phyloP scores from a whole-genome alignment of 1,140 invertebrate genomes.

The Anastrepha ludens region DNA sequence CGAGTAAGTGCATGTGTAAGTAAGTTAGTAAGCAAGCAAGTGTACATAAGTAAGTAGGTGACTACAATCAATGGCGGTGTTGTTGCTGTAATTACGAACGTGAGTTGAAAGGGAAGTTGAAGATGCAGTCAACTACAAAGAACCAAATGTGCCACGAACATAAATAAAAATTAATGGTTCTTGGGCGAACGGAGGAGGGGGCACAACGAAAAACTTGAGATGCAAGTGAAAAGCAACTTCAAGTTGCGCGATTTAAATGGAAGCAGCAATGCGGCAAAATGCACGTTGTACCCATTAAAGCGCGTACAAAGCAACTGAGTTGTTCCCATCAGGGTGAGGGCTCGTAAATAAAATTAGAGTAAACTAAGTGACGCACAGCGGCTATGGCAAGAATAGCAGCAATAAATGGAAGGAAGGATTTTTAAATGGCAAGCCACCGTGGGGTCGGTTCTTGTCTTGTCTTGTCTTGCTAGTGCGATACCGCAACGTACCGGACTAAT shows the following conservation, averaged over 20 bases:
- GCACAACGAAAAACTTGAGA: not conserved
- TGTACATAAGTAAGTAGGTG: not conserved
- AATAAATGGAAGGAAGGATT: not conserved
- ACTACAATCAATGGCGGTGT: not conserved
- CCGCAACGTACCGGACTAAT: slow-evolving; percentile 4
- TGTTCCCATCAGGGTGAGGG: not conserved
- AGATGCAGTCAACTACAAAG: slow-evolving; percentile 2
- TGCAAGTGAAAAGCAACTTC: slow-evolving; percentile 1
- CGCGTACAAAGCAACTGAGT: not conserved
- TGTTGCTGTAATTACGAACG: slow-evolving; percentile 4
- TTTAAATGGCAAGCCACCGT: not conserved
- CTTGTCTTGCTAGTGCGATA: not conserved
- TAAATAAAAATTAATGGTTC: slow-evolving; percentile 37
- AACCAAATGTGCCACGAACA: slow-evolving; percentile 23
- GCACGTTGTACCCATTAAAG: slow-evolving; percentile 31
- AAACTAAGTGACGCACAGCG: not conserved
- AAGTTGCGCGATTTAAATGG: slow-evolving; percentile 30
- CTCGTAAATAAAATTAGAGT: slow-evolving; percentile 44
- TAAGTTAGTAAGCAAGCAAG: not conserved
- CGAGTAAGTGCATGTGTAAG: not conserved
- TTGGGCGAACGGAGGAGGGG: not conserved
- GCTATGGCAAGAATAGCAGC: not conserved
- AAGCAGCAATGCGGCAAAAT: slow-evolving; percentile 42
- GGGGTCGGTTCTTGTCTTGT: not conserved
- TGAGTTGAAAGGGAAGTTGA: slow-evolving; percentile 20